Conservation (phyloP, 2,888 invertebrate genomes). For the Cryptocephalus primarius region DNA sequence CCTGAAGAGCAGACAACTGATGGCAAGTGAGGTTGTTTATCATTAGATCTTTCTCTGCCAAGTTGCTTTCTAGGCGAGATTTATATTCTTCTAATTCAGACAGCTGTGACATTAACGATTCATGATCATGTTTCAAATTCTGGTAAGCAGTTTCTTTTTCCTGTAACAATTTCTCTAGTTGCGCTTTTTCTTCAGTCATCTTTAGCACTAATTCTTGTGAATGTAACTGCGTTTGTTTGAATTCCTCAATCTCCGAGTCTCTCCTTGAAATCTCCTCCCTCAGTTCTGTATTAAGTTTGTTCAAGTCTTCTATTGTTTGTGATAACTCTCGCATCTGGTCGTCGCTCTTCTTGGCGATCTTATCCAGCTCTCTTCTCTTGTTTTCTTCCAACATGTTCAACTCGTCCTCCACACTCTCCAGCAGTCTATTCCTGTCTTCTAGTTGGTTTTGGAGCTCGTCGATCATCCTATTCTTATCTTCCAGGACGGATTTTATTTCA, state of each 20-base stretch:
- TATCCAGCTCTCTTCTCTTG: neutral
- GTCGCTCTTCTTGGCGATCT: neutral
- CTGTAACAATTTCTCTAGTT: neutral
- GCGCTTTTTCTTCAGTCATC: neutral
- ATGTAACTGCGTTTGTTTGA: neutral
- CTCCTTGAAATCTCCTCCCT: neutral
- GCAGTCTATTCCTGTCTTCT: neutral
- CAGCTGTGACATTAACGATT: neutral
- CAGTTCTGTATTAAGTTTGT: neutral
- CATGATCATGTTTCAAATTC: neutral
- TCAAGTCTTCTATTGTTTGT: neutral
- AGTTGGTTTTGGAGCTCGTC: constrained; percentile 3
- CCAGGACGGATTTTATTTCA: constrained; percentile 1
- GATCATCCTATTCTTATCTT: constrained; percentile 4
- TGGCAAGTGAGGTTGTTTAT: no score
- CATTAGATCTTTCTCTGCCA: no score
- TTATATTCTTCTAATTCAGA: no score
- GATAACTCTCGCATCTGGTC: neutral
- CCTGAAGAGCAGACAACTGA: no score
- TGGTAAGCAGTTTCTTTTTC: neutral
- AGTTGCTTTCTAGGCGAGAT: no score
- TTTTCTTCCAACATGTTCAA: constrained; percentile 1
- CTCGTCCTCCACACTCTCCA: constrained; percentile 3
- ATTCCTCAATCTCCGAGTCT: neutral
- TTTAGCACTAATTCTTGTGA: neutral